Base-by-base conservation (phyloP, 2,113 vertebrate species). In the Asarcornis scutulata region DNA sequence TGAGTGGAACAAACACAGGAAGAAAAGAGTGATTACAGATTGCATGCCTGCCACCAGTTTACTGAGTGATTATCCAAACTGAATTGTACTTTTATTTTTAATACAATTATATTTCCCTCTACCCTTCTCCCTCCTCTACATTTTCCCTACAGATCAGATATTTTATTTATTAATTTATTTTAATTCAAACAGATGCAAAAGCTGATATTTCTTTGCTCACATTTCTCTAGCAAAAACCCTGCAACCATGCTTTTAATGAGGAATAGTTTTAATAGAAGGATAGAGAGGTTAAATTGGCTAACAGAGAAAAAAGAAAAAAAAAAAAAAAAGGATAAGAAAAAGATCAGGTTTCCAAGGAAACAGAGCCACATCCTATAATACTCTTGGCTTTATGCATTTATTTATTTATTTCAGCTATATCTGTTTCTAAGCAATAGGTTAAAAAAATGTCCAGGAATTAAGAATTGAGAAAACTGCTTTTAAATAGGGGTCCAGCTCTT, bases 261-360 rank as follows among this genome's bases (percentile, higher is more conserved):
- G 83, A 92, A 89, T 95, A 97, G 84, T 97, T 96, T 93, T 95
- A 97, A 96, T 80, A 92, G 96, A 94, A 89, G 73, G 93, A 97
- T 84, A 95, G 91, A 94, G 79, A 91, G 89, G 96, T 97, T 97
- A 95, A 96, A 97, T 52, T 91, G 84, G 89, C 81, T 95, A 95
- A 97, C 89, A 89, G 81, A 90, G 78, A 32, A 71, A 95, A 95
- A 96, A 95, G 32, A 75, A 95, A 96, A 95, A 32, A 40, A 95
- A 95, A 96, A 95, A 96, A 34, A 97, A 89, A 20, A 44, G 83
- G 88, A 63, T 95, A 96, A 95, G 88, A 86, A 82, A 87, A 97
- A 93, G 79, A 97, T 91, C 83, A 77, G n/a, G 93, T 97, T 97
- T 94, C 96, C 87, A 95, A 86, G 74, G 97, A 95, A 97, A 98